A percentile compares a stretch with the other conserved stretches of the same genome.
These are phyloP conservation scores for Antennarius maculatus DNA, from an alignment of 2,797 vertebrate genomes.

Conservation along the genomic window DNA sequence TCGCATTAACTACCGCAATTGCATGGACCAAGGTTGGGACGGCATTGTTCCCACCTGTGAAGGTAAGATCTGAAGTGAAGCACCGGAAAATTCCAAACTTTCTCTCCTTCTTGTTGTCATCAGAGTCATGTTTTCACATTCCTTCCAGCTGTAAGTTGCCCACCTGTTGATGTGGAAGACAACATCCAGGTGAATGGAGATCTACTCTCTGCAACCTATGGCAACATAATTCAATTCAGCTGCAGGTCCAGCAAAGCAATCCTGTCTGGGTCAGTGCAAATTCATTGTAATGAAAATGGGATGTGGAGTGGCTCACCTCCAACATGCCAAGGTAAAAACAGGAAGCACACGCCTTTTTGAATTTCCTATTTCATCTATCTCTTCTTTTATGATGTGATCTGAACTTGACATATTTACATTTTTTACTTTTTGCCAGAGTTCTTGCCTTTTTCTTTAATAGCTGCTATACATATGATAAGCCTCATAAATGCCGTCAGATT, in stretches of 20 bases:
- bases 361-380: no score
- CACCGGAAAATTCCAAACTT: background rate
- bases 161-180: conserved; percentile 1
- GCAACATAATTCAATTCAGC: conserved; percentile 72
- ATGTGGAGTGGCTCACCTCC: conserved; percentile 51
- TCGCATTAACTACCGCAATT: conserved; percentile 57
- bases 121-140: background rate
- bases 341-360: background rate
- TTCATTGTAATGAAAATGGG: conserved; percentile 69
- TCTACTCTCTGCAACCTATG: conserved; percentile 57
- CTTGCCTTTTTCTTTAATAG: no score
- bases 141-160: conserved; percentile 65
- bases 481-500: no score
- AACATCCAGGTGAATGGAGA: conserved; percentile 60
- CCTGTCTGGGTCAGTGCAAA: conserved; percentile 18
- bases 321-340: conserved; percentile 67
- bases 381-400: background rate
- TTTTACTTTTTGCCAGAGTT: no score
- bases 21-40: conserved; percentile 74
- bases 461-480: no score
- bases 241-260: conserved; percentile 37
- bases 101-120: background rate
- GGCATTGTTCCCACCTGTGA: conserved; percentile 75
- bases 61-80: conserved; percentile 50
- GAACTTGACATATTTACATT: no score